Conservation (phyloP, 2,888 invertebrate species). For the Drosophila pseudotalamancana region DNA sequence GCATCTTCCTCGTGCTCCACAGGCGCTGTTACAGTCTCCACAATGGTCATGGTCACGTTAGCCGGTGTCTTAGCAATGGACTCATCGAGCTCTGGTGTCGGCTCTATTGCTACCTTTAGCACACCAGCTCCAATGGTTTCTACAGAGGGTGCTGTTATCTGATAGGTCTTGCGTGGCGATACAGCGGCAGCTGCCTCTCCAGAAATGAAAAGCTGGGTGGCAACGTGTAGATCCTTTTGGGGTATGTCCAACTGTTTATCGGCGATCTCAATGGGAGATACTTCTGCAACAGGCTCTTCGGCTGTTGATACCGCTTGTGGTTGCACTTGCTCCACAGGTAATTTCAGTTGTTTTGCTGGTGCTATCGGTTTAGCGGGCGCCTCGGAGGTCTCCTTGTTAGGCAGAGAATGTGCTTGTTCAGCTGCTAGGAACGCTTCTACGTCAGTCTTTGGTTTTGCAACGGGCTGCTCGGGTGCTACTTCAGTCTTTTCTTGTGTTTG, state of each 20-base stretch:
- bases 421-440: constrained; percentile 28
- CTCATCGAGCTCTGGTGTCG: constrained; percentile 30
- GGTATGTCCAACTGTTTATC: constrained; percentile 10
- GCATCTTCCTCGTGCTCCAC: constrained; percentile 83
- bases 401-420: constrained; percentile 22
- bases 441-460: constrained; percentile 28
- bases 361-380: background rate
- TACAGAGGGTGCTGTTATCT: constrained; percentile 83
- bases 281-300: background rate
- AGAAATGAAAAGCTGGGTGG: constrained; percentile 82
- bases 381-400: background rate
- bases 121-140: constrained; percentile 81
- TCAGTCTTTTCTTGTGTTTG: constrained; percentile 20
- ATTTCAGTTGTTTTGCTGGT: background rate
- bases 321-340: background rate
- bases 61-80: constrained; percentile 29
- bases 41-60: constrained; percentile 82
- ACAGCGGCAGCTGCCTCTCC: constrained; percentile 72
- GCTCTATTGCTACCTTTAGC: constrained; percentile 75
- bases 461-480: background rate
- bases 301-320: background rate
- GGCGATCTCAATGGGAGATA: background rate
- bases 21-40: constrained; percentile 73
- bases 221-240: constrained; percentile 69
- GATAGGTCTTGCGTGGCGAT: constrained; percentile 72